Percentiles rank a stretch among this genome's conserved stretches.
Conservation (phyloP, 2,888 invertebrate genomes). For the Congeria kusceri region DNA sequence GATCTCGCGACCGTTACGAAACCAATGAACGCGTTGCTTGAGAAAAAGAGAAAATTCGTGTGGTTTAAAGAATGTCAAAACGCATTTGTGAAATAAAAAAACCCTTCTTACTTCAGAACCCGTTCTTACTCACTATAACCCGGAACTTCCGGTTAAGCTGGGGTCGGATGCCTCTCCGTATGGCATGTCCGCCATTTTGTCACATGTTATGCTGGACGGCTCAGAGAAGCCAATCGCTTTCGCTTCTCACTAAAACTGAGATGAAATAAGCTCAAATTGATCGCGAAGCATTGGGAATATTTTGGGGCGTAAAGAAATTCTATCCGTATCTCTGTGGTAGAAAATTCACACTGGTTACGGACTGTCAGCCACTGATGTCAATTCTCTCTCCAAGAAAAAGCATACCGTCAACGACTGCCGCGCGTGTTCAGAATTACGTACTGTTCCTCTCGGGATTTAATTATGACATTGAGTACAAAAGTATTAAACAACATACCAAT, state of each 20-base stretch:
- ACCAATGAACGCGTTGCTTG: slow-evolving; percentile 28
- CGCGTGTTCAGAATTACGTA: slow-evolving; percentile 77
- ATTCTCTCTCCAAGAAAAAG: slow-evolving; percentile 64
- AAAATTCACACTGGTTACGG: slow-evolving; percentile 78
- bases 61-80: slow-evolving; percentile 3
- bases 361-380: slow-evolving; percentile 73
- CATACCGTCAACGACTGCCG: slow-evolving; percentile 74
- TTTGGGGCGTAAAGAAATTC: slow-evolving; percentile 71
- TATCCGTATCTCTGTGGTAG: slow-evolving; percentile 82
- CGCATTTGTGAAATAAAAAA: slow-evolving; percentile 56
- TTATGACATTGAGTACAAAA: slow-evolving; percentile 77
- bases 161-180: slow-evolving; percentile 83
- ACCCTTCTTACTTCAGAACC: slow-evolving; percentile 55
- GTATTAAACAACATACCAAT: slow-evolving; percentile 75
- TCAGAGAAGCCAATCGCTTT: not conserved
- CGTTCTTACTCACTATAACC: slow-evolving; percentile 79
- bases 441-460: slow-evolving; percentile 79
- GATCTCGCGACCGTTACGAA: slow-evolving; percentile 24
- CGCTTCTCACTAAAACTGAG: not conserved
- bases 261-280: not conserved
- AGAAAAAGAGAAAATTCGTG: not conserved
- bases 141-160: slow-evolving; percentile 73
- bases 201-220: slow-evolving; percentile 9
- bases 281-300: not conserved
- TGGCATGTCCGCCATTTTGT: slow-evolving; percentile 50